Evolutionary conservation across 1,140 invertebrate species (phyloP).

Genomic region (Ctenoplectra terminalis): DNA sequence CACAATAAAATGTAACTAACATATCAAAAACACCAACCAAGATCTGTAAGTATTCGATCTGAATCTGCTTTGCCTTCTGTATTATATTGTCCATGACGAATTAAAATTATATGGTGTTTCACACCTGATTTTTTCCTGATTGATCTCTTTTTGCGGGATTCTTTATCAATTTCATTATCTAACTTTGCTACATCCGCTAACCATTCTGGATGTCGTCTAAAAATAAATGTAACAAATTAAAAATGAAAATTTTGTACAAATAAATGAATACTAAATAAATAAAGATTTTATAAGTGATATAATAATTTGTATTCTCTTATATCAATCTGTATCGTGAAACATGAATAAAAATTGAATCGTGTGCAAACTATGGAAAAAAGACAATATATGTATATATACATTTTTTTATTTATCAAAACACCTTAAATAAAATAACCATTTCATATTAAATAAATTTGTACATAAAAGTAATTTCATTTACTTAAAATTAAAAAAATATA

Average conservation of each 20-base stretch:
- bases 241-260: constrained; percentile 1
- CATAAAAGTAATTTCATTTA: background rate
- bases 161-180: constrained; percentile 84
- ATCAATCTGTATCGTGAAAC: too few relatives aligned
- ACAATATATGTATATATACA: too few relatives aligned
- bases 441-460: background rate
- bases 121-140: constrained; percentile 88
- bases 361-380: too few relatives aligned
- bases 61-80: constrained; percentile 88
- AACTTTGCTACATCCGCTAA: constrained; percentile 86
- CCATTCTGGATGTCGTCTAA: constrained; percentile 89
- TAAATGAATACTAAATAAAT: background rate
- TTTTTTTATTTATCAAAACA: too few relatives aligned
- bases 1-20: background rate
- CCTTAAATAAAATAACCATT: background rate
- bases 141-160: constrained; percentile 85
- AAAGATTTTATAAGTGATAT: too few relatives aligned
- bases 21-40: constrained; percentile 85
- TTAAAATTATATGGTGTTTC: constrained; percentile 92
- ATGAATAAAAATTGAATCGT: background rate
- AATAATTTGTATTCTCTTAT: too few relatives aligned
- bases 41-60: constrained; percentile 89
- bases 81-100: constrained; percentile 98
- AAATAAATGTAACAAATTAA: constrained; percentile 65
- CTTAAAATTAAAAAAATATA: background rate